These are phyloP conservation scores for Sula dactylatra DNA, from an alignment of 2,113 vertebrate genomes.

Conservation along the genomic window DNA sequence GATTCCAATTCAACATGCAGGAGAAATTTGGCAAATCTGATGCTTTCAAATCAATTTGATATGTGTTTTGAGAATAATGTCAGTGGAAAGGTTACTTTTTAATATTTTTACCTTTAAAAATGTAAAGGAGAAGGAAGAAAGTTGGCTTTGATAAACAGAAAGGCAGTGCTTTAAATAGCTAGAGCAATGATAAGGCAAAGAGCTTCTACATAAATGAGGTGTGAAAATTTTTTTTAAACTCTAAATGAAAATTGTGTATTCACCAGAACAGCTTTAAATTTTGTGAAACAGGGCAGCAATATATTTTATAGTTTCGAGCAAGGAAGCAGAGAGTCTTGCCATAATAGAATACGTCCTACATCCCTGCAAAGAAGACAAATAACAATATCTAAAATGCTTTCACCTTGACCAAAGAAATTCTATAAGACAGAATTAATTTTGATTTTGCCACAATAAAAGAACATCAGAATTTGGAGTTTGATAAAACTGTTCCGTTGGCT, in stretches of 20 bases:
- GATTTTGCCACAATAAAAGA: constrained; percentile 10
- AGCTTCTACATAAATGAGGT: background rate
- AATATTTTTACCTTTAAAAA: background rate
- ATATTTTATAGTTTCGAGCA: background rate
- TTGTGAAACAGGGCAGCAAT: background rate
- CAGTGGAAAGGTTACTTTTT: background rate
- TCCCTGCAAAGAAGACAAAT: background rate
- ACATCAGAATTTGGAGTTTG: constrained; percentile 14
- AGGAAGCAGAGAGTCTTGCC: background rate
- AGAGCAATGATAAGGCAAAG: constrained; percentile 14
- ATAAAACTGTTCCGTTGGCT: constrained; percentile 15
- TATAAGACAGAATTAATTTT: background rate
- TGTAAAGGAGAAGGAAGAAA: background rate
- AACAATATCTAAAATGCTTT: background rate
- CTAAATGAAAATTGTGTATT: background rate
- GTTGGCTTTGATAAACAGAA: background rate
- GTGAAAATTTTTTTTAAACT: background rate
- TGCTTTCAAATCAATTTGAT: constrained; percentile 30
- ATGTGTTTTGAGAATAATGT: constrained; percentile 9
- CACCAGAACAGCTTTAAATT: background rate
- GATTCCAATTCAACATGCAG: background rate
- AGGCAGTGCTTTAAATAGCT: background rate
- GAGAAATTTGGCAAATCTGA: constrained; percentile 4
- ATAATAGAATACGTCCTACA: background rate
- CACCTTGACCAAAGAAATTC: constrained; percentile 9